These are phyloP conservation scores for Podarcis lilfordi DNA, from an alignment of 2,797 vertebrate genomes.

Conservation along the genomic window DNA sequence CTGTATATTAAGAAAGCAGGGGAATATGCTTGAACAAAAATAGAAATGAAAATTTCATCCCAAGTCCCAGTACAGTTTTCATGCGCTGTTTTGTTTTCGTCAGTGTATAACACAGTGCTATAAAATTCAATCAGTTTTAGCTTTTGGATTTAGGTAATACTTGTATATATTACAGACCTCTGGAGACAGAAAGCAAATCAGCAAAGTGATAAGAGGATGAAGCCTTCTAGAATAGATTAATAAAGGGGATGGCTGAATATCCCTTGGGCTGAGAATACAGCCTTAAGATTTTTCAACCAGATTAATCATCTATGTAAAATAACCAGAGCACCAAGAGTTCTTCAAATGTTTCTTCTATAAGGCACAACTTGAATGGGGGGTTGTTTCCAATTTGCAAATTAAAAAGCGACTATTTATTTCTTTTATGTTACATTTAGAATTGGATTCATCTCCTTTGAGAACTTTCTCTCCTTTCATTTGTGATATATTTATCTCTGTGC, in stretches of 20 bases:
- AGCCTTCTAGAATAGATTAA: slow-evolving; percentile 36
- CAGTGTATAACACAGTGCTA: not conserved
- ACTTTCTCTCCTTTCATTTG: slow-evolving; percentile 3
- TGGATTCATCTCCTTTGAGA: not conserved
- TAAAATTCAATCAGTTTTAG: slow-evolving; percentile 17
- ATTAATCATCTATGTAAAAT: slow-evolving; percentile 16
- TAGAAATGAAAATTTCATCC: not conserved
- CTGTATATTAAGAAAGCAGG: slow-evolving; percentile 5
- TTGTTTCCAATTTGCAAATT: slow-evolving; percentile 7
- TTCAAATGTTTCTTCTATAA: slow-evolving; percentile 11
- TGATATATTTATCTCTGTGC: not conserved
- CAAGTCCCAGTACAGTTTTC: not conserved
- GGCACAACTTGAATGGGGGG: not conserved
- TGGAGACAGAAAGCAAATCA: slow-evolving; percentile 3
- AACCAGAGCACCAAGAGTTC: not conserved
- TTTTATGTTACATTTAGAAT: not conserved
- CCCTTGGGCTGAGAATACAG: not conserved
- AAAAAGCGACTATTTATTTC: not conserved
- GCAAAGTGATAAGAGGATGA: slow-evolving; percentile 34
- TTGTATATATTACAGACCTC: slow-evolving; percentile 31
- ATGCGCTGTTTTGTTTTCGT: not conserved
- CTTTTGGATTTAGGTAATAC: slow-evolving; percentile 20
- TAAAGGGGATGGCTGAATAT: slow-evolving; percentile 16
- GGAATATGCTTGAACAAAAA: not conserved
- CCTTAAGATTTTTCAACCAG: slow-evolving; percentile 8